Conservation (phyloP, 1,140 invertebrate species). For the Meloidogyne hapla region DNA sequence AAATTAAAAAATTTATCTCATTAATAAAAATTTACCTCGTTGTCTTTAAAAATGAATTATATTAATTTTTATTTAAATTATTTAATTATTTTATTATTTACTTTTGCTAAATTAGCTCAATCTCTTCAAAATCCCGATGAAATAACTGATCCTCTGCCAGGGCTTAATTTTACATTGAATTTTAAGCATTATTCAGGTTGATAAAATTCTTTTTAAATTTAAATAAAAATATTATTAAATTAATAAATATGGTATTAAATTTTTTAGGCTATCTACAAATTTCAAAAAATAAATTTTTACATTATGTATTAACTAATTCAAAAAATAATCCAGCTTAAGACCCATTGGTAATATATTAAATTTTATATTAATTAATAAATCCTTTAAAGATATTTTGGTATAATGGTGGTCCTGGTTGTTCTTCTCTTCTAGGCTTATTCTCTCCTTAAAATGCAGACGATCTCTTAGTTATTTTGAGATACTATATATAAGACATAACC, state of each 20-base stretch:
- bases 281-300: background rate
- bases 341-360: background rate
- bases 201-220: background rate
- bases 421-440: conserved; percentile 67
- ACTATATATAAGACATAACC: too few relatives aligned
- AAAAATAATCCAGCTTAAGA: background rate
- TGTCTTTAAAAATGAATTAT: too few relatives aligned
- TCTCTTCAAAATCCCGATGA: background rate
- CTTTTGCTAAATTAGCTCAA: background rate
- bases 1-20: too few relatives aligned
- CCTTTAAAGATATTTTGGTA: conserved; percentile 68
- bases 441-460: too few relatives aligned
- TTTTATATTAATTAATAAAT: conserved; percentile 58
- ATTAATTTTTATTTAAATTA: background rate
- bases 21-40: too few relatives aligned
- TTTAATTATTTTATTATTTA: background rate
- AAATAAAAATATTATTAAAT: too few relatives aligned
- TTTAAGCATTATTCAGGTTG: conserved; percentile 4
- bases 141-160: background rate
- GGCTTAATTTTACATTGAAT: conserved; percentile 4
- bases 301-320: background rate
- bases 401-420: conserved; percentile 70
- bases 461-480: too few relatives aligned
- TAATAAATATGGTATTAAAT: background rate
- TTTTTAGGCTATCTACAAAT: background rate